A percentile compares a stretch with the other conserved stretches of the same genome.
Evolutionary conservation across 2,113 vertebrate genomes (phyloP).

Genomic region (Calyptomena viridis): DNA sequence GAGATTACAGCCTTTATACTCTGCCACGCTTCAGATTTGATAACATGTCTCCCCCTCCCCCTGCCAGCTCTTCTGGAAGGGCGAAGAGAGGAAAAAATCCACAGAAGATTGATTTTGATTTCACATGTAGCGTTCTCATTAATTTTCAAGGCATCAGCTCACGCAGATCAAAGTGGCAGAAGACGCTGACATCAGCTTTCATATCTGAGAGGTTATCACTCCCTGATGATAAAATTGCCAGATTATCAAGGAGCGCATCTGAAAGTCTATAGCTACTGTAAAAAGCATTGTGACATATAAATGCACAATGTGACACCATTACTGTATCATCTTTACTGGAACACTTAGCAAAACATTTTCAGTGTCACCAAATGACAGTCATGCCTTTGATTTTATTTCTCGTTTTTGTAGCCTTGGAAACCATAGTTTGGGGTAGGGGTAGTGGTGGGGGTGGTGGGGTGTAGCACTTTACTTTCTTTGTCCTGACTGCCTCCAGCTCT

Average conservation of each 20-base stretch:
- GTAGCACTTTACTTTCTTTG: background rate
- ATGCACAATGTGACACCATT: slow-evolving; percentile 17
- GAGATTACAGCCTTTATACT: slow-evolving; percentile 57
- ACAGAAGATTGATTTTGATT: slow-evolving; percentile 69
- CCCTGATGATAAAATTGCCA: slow-evolving; percentile 36
- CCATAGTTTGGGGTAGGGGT: background rate
- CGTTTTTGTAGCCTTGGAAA: slow-evolving; percentile 13
- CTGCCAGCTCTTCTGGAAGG: background rate
- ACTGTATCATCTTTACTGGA: slow-evolving; percentile 52
- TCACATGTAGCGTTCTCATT: slow-evolving; percentile 60
- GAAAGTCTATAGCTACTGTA: slow-evolving; percentile 44
- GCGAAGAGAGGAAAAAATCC: background rate
- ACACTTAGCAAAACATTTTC: slow-evolving; percentile 49
- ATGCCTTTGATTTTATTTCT: slow-evolving; percentile 5
- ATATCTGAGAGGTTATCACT: slow-evolving; percentile 34
- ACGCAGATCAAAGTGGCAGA: slow-evolving; percentile 43
- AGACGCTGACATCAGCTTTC: slow-evolving; percentile 69
- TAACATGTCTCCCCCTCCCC: background rate
- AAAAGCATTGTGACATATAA: slow-evolving; percentile 47
- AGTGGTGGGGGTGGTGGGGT: no score
- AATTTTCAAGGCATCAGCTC: slow-evolving; percentile 68
- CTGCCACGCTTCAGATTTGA: slow-evolving; percentile 35
- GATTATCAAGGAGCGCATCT: slow-evolving; percentile 59
- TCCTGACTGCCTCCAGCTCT: background rate
- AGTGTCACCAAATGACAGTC: slow-evolving; percentile 30